phyloP scores from a whole-genome alignment of 2,797 vertebrate genomes.

The Babyrousa celebensis region DNA sequence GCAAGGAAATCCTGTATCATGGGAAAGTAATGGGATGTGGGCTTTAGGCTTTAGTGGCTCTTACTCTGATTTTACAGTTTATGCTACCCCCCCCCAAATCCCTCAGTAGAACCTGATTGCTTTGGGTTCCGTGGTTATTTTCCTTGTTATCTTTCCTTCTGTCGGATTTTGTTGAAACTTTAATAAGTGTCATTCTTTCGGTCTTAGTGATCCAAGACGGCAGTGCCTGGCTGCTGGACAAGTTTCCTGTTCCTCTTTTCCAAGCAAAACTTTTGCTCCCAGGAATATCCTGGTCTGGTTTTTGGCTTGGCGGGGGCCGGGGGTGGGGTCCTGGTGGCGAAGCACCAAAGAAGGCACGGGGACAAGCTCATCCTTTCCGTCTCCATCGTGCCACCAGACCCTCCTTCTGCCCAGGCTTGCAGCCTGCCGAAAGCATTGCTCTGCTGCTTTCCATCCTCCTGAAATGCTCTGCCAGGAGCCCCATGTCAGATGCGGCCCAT shows the following conservation, averaged over 20 bases:
- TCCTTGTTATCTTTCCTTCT: conserved; percentile 64
- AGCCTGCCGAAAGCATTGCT: neutral
- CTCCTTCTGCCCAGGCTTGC: neutral
- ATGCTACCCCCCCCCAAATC: neutral
- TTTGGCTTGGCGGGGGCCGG: neutral
- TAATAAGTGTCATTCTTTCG: conserved; percentile 55
- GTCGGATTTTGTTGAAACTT: conserved; percentile 69
- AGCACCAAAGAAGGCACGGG: fast-evolving
- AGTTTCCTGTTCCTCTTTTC: neutral
- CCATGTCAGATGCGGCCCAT: neutral
- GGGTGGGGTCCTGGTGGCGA: neutral
- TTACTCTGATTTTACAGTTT: neutral
- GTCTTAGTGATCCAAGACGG: conserved; percentile 53
- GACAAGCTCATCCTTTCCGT: neutral
- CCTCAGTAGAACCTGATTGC: neutral
- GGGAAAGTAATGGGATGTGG: neutral
- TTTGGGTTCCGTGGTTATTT: conserved; percentile 58
- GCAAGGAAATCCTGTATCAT: neutral
- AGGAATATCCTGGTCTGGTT: neutral
- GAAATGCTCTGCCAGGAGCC: neutral
- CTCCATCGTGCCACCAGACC: neutral
- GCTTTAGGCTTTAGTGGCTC: neutral
- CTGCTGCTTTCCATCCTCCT: neutral
- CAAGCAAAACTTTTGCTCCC: neutral
- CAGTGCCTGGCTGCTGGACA: neutral